Evolutionary conservation across 2,888 invertebrate genomes (phyloP).

Genomic region (Encarsia formosa): DNA sequence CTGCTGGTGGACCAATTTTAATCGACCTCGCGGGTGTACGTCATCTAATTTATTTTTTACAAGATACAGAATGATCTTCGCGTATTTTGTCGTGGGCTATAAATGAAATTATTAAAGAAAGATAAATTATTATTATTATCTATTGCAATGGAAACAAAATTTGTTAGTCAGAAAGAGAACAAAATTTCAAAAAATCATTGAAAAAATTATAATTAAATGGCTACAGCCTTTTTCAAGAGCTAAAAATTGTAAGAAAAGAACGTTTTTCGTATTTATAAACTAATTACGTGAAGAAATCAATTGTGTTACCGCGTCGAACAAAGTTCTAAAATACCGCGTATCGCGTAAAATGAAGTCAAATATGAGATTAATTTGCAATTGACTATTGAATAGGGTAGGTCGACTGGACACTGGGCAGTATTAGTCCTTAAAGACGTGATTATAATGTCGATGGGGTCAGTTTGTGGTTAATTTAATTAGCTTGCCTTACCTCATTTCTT

Average conservation of each 20-base stretch:
- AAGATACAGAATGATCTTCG: conserved; percentile 20
- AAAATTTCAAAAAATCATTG: no score
- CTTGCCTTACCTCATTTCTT: conserved; percentile 24
- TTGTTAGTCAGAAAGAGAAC: no score
- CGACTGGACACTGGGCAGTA: conserved; percentile 27
- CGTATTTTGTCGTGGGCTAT: conserved; percentile 12
- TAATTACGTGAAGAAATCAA: no score
- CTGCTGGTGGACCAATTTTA: conserved; percentile 95
- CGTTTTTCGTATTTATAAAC: no score
- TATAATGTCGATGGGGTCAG: conserved; percentile 23
- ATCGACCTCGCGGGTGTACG: conserved; percentile 37
- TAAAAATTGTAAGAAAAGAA: no score
- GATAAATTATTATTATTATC: no score
- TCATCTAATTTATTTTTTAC: conserved; percentile 26
- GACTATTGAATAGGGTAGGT: conserved; percentile 20
- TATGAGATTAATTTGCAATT: conserved; percentile 24
- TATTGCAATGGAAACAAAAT: no score
- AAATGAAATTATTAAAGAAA: conserved; percentile 6
- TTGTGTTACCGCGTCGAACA: conserved; percentile 28
- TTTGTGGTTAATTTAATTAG: conserved; percentile 24
- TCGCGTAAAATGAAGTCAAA: conserved; percentile 20
- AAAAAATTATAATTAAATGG: no score
- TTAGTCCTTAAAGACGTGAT: conserved; percentile 23
- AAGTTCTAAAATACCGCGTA: conserved; percentile 17
- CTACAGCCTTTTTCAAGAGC: no score